Base-by-base conservation (phyloP, 2,113 vertebrate genomes). In the Amazona vittata region DNA sequence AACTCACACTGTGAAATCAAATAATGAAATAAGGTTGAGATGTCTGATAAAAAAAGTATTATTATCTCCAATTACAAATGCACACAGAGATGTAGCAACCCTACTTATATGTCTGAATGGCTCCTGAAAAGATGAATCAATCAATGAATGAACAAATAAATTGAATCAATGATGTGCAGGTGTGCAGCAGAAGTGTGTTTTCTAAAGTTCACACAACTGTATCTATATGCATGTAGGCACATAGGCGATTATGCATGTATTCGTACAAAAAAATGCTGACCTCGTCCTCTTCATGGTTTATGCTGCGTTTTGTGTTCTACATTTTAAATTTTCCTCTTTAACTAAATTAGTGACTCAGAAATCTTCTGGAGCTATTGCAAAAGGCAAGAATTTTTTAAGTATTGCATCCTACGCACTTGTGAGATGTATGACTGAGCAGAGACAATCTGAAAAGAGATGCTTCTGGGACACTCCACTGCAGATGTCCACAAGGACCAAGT, bases 171-270 rank as follows among this genome's bases (percentile, higher is more conserved):
- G 49, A 46, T 12, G 11, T 12, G 13, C 6, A 35, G 44, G 22
- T 53, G 18, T 4, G 11, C 29, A 9, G 11, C 60, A 31, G 31
- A 15, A 84, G 12, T n/a, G 20, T 63, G 11, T 69, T 79, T 79
- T 49, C 46, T 71, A 20, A 35, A 71, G 39, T 14, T 12, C 13
- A 12, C 37, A 15, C 7, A 20, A 3, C 35, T 24, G 19, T 52
- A 2, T 33, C 9, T 33, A 8, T 20, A 31, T 8, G 15, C 59
- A 28, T 33, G 19, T 7, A 65, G 49, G 22, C 1, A 9, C 10
- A 43, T 0, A 1, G 9, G 52, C 46, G 18, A n/a, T 28, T 0
- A 0, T 16, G 26, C 12, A 13, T 29, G 26, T 31, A 31, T 39
- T 62, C 18, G 5, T 15, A 26, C 18, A 50, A 31, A 70, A 33